Evolutionary conservation across 2,888 invertebrate genomes (phyloP).

Genomic region (Serripes groenlandicus): DNA sequence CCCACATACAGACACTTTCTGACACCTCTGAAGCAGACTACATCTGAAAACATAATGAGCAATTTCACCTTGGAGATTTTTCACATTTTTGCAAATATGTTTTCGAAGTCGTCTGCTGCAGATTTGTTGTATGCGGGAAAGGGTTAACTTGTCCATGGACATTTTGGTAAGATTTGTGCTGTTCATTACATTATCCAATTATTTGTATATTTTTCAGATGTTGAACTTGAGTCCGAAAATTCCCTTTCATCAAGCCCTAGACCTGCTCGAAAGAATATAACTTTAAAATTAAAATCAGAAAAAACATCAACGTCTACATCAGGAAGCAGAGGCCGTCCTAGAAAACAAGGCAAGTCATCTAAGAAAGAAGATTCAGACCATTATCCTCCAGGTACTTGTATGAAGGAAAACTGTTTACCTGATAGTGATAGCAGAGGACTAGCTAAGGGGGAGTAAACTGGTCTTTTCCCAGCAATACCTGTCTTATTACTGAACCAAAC

Average conservation of each 20-base stretch:
- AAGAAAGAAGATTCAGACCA: constrained; percentile 56
- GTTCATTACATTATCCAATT: neutral
- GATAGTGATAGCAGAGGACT: neutral
- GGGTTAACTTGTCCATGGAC: neutral
- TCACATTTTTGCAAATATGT: neutral
- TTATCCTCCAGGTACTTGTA: constrained; percentile 40
- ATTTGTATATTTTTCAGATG: constrained; percentile 59
- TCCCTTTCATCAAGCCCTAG: constrained; percentile 68
- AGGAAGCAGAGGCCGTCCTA: constrained; percentile 56
- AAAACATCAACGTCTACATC: constrained; percentile 37
- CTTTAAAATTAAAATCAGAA: constrained; percentile 72
- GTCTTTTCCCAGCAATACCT: neutral
- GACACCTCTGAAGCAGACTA: too few species aligned
- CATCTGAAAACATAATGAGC: too few species aligned
- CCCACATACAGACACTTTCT: too few species aligned
- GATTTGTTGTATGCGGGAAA: neutral
- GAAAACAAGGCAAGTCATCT: constrained; percentile 43
- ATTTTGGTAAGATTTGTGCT: neutral
- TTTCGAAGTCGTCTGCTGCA: neutral
- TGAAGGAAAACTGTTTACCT: neutral
- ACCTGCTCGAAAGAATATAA: constrained; percentile 72
- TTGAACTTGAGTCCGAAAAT: constrained; percentile 73
- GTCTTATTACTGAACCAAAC: neutral
- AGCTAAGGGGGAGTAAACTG: neutral
- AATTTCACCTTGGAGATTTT: neutral